Evolutionary conservation across 2,888 invertebrate species (phyloP), one percentile per base, ranked within the genome.

Genomic region (Pasiphila rectangulata): DNA sequence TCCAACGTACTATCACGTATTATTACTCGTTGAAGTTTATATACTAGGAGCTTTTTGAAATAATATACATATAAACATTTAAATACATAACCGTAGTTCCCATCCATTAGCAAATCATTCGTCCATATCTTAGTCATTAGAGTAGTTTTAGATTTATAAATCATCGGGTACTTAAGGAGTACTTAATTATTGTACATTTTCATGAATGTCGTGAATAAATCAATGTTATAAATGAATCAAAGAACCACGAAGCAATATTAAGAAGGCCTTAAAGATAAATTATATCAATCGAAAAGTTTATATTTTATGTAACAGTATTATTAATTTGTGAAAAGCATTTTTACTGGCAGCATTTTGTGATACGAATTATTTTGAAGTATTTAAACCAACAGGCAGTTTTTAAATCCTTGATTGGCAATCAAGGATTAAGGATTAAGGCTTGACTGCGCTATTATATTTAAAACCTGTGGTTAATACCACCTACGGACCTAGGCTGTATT

Each of bases 41-140:
- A 40, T 37, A 47, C 34, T 60, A 44, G 58, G 57, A 69, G 61
- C 57, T 63, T 77, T 53, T 74, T 72, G 57, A 57, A 72, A 43
- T 64, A 60, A 54, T 72, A 66, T 32, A 32, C 17, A 32, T 72
- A 67, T 66, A 51, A 52, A 35, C 42, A 41, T 43, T 38, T 50
- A 45, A 27, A 46, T 34, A 4, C 9, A 9, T 32, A 32, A 17
- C 59, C 54, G 63, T 73, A 75, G 65, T 60, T 64, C 69, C 76
- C 75, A 81, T 80, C 75, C 78, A 70, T 59, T 78, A 76, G 75
- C 56, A 82, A 80, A 69, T 67, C 79, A 83, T 86, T 83, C 87
- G 87, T 87, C 87, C 87, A 86, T 83, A 78, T 78, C 74, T 72
- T 86, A 87, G 87, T 87, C 87, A 87, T 71, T 87, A 86, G 84